Percentiles rank a stretch among this genome's conserved stretches.
Conservation (phyloP, 2,797 vertebrate species). For the Mus caroli region DNA sequence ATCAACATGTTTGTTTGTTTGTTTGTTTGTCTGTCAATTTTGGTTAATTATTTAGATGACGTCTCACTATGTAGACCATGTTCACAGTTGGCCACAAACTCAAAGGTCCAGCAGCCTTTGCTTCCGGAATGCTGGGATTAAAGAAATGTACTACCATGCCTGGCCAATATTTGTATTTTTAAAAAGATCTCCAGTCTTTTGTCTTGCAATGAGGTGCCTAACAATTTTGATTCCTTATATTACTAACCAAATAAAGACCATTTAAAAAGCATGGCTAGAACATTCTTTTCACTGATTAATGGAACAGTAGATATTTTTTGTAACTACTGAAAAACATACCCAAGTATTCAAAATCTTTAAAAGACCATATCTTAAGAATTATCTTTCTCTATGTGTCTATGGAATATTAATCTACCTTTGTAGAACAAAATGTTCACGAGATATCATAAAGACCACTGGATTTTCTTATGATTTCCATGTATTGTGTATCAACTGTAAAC, state of each 20-base stretch:
- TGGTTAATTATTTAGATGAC: background rate
- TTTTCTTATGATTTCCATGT: conserved; percentile 24
- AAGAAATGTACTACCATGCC: background rate
- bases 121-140: background rate
- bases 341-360: conserved; percentile 45
- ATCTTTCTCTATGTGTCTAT: conserved; percentile 34
- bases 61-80: background rate
- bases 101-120: background rate
- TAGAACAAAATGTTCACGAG: conserved; percentile 36
- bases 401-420: conserved; percentile 49
- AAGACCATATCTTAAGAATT: conserved; percentile 30
- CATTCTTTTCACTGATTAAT: conserved; percentile 48
- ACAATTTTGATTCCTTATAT: conserved; percentile 60
- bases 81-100: background rate
- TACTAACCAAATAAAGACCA: conserved; percentile 49
- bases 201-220: conserved; percentile 45
- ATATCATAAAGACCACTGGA: conserved; percentile 1
- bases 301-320: conserved; percentile 44
- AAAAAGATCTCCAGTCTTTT: conserved; percentile 15
- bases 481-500: background rate
- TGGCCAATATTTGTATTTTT: background rate
- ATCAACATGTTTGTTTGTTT: background rate
- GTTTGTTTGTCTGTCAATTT: background rate
- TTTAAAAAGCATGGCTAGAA: conserved; percentile 60
- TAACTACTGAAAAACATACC: conserved; percentile 42